Base-by-base conservation (phyloP, 2,888 invertebrate genomes). In the Schizotus pectinicornis region DNA sequence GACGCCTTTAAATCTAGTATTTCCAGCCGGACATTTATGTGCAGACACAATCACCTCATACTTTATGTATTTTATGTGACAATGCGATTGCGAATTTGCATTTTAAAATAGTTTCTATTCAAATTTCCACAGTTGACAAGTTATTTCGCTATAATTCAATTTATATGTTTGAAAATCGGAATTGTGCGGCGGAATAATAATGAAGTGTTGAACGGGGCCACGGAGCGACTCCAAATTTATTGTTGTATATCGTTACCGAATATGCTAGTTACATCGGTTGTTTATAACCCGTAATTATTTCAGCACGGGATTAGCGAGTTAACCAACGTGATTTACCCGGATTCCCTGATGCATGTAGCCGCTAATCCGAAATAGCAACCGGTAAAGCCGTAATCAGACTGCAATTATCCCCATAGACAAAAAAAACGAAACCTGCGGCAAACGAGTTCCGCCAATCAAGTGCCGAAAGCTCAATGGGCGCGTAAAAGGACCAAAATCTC, bases 81-180 rank as follows among this genome's bases (percentile, higher is more conserved):
- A 62, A 62, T 58, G 62, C 58, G 61, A 55, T 52, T 55, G 62
- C 34, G 59, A 55, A 69, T 69, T 69, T 67, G 62, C 69, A 69
- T 68, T 68, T 68, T 67, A 68, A 69, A 68, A 68, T 66, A 68
- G 67, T 67, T 66, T 65, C 67, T 67, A 69, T 69, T 69, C 65
- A 67, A 65, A 67, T 66, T 55, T 52, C 63, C 58, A 56, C 64
- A 61, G 65, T 59, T 60, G 64, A 62, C 66, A 68, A 68, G 65
- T 63, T 68, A 67, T 67, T 68, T 67, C 64, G 63, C 59, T 61
- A 64, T 68, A 69, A 67, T 69, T 69, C 68, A 67, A 67, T 69
- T 67, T 66, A 61, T 67, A 62, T 63, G 64, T 65, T 66, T 68
- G 62, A 65, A 67, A 65, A 66, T 65, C 66, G 63, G 64, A 68